Base-by-base conservation (phyloP, 2,888 invertebrate genomes). In the Dimorphilus gyrociliatus region DNA sequence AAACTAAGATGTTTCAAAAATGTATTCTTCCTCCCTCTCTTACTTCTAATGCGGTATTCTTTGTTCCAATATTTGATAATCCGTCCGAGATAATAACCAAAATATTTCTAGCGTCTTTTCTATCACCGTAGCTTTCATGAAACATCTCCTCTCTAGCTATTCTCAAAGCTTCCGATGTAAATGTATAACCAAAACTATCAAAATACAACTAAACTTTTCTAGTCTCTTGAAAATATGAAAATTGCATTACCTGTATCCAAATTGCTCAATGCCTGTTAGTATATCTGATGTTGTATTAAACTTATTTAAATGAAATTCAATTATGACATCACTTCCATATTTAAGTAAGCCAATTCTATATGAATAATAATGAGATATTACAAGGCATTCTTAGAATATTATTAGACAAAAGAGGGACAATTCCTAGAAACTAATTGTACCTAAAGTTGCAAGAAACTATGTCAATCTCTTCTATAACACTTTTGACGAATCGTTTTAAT, bases 381-480 rank as follows among this genome's bases (percentile, higher is more conserved):
- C 19, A 40, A 32, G 15, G 37, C 37, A 12, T 29, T 18, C 19
- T 18, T 23, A 10, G 19, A 10, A 13, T 12, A 15, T 8, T 23
- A n/a, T n/a, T n/a, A n/a, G n/a, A n/a, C n/a, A n/a, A n/a, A n/a
- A n/a, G n/a, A n/a, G n/a, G n/a, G n/a, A n/a, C n/a, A n/a, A n/a
- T n/a, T n/a, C n/a, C n/a, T n/a, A n/a, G n/a, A n/a, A n/a, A n/a
- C n/a, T n/a, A n/a, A n/a, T n/a, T n/a, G n/a, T n/a, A n/a, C n/a
- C n/a, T n/a, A n/a, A n/a, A 53, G 23, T 42, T 37, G 12, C 53
- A 53, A 6, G 40, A 44, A 17, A 51, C 48, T 21, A 56, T 40
- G 29, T 49, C 46, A 10, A 57, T 39, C 4, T 50, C 46, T 1
- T 40, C 34, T n/a, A 55, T 35, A 8, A 48, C 45, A 4, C 37